Evolutionary conservation across 2,797 vertebrate species (phyloP).

Genomic region (Sebastes trivittatus): DNA sequence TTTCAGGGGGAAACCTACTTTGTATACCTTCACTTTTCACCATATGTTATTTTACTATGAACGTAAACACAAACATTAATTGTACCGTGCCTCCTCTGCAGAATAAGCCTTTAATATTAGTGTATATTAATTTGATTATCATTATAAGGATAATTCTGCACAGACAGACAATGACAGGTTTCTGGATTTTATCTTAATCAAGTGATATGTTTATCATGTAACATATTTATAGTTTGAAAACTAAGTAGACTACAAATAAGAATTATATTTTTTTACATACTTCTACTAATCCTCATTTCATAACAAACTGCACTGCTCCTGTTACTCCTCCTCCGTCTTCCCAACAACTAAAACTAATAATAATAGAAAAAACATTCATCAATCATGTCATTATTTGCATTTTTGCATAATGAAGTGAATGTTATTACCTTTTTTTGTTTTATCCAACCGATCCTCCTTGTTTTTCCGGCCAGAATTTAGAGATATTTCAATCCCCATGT

Average conservation of each 20-base stretch:
- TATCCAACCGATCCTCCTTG: not conserved
- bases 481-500: conserved; percentile 23
- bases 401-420: not conserved
- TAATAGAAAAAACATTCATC: no score
- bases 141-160: not conserved
- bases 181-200: no score
- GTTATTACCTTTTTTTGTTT: conserved; percentile 40
- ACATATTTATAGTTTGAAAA: not conserved
- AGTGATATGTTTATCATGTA: not conserved
- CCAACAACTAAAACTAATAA: not conserved
- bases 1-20: not conserved
- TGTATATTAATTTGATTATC: not conserved
- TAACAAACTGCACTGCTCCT: not conserved
- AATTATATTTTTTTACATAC: not conserved
- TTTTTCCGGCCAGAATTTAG: not conserved
- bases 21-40: not conserved
- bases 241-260: not conserved
- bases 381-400: not conserved
- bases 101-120: not conserved
- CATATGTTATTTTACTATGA: not conserved
- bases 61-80: not conserved
- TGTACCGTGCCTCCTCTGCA: not conserved
- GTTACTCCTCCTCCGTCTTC: not conserved
- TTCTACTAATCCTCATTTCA: not conserved
- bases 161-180: not conserved